phyloP scores from a whole-genome alignment of 2,113 vertebrate species.

The Mesembrinibis cayennensis region DNA sequence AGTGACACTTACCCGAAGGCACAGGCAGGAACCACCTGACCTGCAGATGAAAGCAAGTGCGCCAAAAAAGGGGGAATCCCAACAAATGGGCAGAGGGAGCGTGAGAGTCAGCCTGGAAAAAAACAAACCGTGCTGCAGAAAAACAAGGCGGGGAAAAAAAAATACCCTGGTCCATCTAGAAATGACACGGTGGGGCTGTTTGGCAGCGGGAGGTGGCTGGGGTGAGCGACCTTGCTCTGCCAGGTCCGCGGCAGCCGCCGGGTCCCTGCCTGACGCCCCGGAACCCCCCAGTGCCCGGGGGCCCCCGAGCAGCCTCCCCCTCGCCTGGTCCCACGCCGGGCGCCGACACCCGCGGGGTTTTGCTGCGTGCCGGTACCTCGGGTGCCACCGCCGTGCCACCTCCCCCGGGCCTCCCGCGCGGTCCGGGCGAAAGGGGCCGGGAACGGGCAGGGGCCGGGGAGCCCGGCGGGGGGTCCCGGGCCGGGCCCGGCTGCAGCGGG shows the following conservation, averaged over 20 bases:
- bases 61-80: not conserved
- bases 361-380: not conserved
- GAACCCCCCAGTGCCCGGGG: not conserved
- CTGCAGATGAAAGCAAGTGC: not conserved
- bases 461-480: too few relatives aligned
- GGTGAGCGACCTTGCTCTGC: not conserved
- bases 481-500: too few relatives aligned
- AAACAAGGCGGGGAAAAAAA: too few relatives aligned
- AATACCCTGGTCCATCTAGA: not conserved
- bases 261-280: not conserved
- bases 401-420: too few relatives aligned
- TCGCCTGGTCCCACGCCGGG: not conserved
- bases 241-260: not conserved
- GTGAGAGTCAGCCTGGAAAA: not conserved
- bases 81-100: not conserved
- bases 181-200: not conserved
- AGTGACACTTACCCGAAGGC: rapidly evolving
- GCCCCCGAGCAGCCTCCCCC: not conserved
- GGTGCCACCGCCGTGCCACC: not conserved
- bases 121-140: rapidly evolving
- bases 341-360: not conserved
- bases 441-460: too few relatives aligned
- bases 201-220: not conserved
- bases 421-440: too few relatives aligned
- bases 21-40: rapidly evolving